Evolutionary conservation across 2,113 vertebrate species (phyloP), one percentile per base, ranked within the genome.

Genomic region (Indicator maculatus): DNA sequence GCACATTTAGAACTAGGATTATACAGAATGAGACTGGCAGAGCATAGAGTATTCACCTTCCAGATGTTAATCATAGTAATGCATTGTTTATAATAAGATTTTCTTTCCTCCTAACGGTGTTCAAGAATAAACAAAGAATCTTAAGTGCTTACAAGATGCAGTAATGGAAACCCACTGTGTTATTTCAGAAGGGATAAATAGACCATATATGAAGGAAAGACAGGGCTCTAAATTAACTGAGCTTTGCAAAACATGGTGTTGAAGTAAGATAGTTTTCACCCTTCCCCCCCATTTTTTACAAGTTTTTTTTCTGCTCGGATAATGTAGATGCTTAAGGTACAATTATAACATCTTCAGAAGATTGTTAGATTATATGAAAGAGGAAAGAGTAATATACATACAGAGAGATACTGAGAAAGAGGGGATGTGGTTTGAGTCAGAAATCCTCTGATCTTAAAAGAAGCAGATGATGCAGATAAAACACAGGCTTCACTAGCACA

Each of bases 391-490:
- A 96, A 94, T 94, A 92, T 96, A 96, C 38, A 3, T 89, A 76
- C 71, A 90, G 83, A 96, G 88, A 93, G 93, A 81, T 88, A 94
- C 80, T 93, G 91, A 93, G 91, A 93, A 79, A 92, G 94, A 87
- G 87, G 36, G 36, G 82, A 92, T 93, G 64, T 76, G 76, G 93
- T 82, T 93, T 89, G 86, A 95, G 91, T 76, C 90, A 89, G 89
- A 93, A 97, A 94, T 75, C 73, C 79, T 96, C 93, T 96, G 95
- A 97, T 97, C 96, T 96, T 91, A 91, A 93, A 97, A 94, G 97
- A 88, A 95, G 94, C 95, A 96, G 96, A 97, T 97, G 94, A 97
- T 94, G 88, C 93, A 95, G 96, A 97, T 96, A 97, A 97, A 96
- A 92, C 59, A 72, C 86, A 91, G 90, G 69, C 95, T 92, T 97